Percentiles rank a stretch among this genome's conserved stretches.
These are phyloP conservation scores for Condylura cristata DNA, from an alignment of 2,113 vertebrate genomes.

Conservation along the genomic window DNA sequence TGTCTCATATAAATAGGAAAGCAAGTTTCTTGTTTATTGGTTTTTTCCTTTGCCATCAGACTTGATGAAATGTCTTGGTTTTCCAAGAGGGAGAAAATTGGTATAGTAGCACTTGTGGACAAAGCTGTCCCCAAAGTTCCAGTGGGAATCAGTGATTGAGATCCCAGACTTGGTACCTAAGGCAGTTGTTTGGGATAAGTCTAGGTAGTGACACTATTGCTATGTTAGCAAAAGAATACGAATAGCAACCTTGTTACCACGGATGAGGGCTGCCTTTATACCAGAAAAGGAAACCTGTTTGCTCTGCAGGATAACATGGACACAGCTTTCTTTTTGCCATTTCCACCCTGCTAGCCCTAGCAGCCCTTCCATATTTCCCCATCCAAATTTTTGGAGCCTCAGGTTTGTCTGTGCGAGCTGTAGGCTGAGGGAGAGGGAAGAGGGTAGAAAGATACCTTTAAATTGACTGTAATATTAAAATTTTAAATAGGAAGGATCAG, in stretches of 20 bases:
- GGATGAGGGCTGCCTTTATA: not conserved
- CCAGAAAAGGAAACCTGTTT: not conserved
- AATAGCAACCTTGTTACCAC: not conserved
- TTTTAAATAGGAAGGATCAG: not conserved
- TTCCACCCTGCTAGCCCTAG: not conserved
- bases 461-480: not conserved
- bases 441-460: not conserved
- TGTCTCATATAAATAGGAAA: not conserved
- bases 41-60: not conserved
- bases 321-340: not conserved
- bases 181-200: not conserved
- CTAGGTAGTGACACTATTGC: not conserved
- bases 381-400: not conserved
- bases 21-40: not conserved
- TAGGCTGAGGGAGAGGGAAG: fast-evolving
- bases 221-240: not conserved
- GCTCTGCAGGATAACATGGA: not conserved
- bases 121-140: not conserved
- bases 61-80: not conserved
- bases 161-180: not conserved
- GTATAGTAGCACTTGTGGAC: not conserved
- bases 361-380: not conserved
- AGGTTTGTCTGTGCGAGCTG: not conserved
- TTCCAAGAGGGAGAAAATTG: not conserved
- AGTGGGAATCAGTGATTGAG: not conserved